Evolutionary conservation across 2,888 invertebrate species (phyloP), one percentile per base, ranked within the genome.

Genomic region (Odontothrips loti): DNA sequence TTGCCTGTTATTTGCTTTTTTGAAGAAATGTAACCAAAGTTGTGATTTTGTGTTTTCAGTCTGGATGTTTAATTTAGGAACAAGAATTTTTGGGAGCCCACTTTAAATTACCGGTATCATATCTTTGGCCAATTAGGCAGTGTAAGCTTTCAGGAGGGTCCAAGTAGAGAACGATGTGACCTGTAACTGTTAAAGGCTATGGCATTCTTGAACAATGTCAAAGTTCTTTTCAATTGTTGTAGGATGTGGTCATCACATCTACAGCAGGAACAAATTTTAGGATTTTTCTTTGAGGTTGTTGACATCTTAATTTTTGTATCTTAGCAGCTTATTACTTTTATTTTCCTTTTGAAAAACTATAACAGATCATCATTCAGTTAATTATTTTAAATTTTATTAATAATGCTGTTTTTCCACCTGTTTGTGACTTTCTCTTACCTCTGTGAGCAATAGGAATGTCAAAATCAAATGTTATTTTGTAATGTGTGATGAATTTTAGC

Each of bases 381-480:
- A 27, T 75, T 75, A 12, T 27, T 75, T 75, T 75, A 75, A 75
- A 75, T 75, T 75, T 75, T 75, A 75, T 75, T 75, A 6, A 75
- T 75, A 27, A 12, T 75, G 15, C 34, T 43, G 34, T 75, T 11
- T 27, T 75, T 10, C 27, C 27, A 8, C 23, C 27, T 75, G 23
- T 75, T 75, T 75, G 10, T 75, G 27, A 75, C 68, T 27, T 75
- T 58, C 58, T 20, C 68, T 27, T 75, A 27, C 9, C 23, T 75
- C 12, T 75, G 23, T 75, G 27, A 75, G 27, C 27, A 75, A 75
- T 23, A 27, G 12, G 27, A 27, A 75, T 58, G 51, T 17, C 20
- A 43, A 15, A 58, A 58, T 15, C 20, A 17, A 15, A 1, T 17
- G 58, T 58, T 58, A 20, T 58, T 17, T 58, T 58, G 58, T 20